Evolutionary conservation across 2,797 vertebrate species (phyloP).

Genomic region (Mycteria americana): DNA sequence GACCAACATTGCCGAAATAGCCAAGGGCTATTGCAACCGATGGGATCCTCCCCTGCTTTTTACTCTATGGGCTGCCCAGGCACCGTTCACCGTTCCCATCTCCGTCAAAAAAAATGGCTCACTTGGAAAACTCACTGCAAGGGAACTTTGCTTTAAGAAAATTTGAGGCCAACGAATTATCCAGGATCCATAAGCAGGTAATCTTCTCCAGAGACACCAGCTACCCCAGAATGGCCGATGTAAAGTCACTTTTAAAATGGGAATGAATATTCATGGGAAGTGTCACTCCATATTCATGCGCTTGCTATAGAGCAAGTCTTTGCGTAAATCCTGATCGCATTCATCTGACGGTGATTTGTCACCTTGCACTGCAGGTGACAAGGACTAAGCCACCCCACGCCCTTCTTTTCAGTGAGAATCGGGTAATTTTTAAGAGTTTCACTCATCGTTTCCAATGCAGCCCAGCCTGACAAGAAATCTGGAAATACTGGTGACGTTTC

Average conservation of each 20-base stretch:
- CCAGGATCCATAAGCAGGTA: background rate
- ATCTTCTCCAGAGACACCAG: background rate
- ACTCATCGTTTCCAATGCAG: background rate
- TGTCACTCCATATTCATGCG: fast-evolving
- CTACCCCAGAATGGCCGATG: background rate
- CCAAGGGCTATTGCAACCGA: background rate
- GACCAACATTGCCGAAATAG: background rate
- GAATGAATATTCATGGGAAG: background rate
- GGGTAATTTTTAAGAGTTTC: background rate
- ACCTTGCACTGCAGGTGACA: background rate
- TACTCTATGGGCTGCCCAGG: background rate
- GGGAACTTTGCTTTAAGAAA: background rate
- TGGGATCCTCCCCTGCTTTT: background rate
- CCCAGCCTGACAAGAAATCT: background rate
- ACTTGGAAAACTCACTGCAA: background rate
- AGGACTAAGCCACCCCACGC: background rate
- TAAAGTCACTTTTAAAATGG: background rate
- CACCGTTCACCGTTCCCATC: background rate
- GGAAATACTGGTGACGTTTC: background rate
- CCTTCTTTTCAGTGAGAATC: background rate
- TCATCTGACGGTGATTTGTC: background rate
- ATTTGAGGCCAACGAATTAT: background rate
- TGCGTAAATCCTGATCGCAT: background rate
- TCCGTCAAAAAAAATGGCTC: background rate
- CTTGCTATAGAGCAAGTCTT: background rate